Conservation (phyloP, 1,140 invertebrate genomes). For the Eueides isabella region DNA sequence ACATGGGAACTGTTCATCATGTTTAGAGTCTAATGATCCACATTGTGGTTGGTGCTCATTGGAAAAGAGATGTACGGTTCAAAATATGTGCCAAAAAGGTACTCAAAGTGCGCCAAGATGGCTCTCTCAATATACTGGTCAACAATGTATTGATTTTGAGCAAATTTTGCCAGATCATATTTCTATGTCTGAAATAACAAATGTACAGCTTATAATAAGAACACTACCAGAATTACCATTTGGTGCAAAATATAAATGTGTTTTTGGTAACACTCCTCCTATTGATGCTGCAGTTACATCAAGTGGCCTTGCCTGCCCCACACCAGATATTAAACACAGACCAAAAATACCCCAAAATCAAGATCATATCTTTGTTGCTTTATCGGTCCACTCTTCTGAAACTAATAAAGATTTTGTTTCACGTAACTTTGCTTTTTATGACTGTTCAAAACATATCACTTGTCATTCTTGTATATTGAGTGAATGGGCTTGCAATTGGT, state of each 20-base stretch:
- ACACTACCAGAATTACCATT: slow-evolving; percentile 94
- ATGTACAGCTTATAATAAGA: slow-evolving; percentile 93
- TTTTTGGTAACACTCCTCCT: slow-evolving; percentile 93
- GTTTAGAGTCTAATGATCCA: slow-evolving; percentile 96
- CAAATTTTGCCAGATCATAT: slow-evolving; percentile 94
- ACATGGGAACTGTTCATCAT: slow-evolving; percentile 94
- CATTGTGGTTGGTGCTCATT: slow-evolving; percentile 99
- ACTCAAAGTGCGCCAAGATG: slow-evolving; percentile 94
- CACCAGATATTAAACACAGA: slow-evolving; percentile 89
- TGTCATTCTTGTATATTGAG: slow-evolving; percentile 94
- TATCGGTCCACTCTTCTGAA: slow-evolving; percentile 96
- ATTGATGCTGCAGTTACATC: slow-evolving; percentile 92
- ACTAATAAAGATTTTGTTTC: slow-evolving; percentile 98
- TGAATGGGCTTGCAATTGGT: slow-evolving; percentile 97
- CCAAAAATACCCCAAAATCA: slow-evolving; percentile 90
- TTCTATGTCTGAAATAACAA: slow-evolving; percentile 92
- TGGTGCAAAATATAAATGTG: slow-evolving; percentile 96
- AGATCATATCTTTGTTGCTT: slow-evolving; percentile 95
- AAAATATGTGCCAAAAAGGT: slow-evolving; percentile 94
- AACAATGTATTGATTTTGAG: slow-evolving; percentile 98
- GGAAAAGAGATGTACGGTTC: slow-evolving; percentile 95
- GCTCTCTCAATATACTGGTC: slow-evolving; percentile 94
- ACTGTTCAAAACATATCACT: slow-evolving; percentile 94
- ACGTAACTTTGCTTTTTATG: slow-evolving; percentile 96
- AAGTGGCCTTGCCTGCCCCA: slow-evolving; percentile 92